Base-by-base conservation (phyloP, 2,113 vertebrate genomes). In the Hepsetus odoe region DNA sequence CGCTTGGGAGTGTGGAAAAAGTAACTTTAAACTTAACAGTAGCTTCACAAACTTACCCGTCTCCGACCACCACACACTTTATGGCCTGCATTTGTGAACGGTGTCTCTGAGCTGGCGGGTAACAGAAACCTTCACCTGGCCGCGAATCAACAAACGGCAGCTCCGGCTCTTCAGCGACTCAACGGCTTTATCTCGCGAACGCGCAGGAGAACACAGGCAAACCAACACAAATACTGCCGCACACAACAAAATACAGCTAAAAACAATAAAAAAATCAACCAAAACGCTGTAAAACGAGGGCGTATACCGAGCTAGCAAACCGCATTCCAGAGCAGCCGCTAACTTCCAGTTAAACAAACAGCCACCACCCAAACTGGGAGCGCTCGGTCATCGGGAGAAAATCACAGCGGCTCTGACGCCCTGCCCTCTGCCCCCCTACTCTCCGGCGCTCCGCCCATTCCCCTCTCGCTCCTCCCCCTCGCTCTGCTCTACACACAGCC, bases 21-120 rank as follows among this genome's bases (percentile, higher is more conserved):
- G 20, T 69, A 9, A 55, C 55, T 5, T 20, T 5, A 26, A 61
- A 26, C 0, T n/a, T 22, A 35, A 65, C 42, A 38, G 16, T 9
- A 12, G 22, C 13, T 49, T n/a, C 14, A 82, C 10, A 24, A 67
- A 95, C 95, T 96, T 49, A 97, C 96, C 96, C 95, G 94, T 98
- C 96, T 83, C 96, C 96, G 75, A 97, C 96, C 59, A 97, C 96
- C 92, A 98, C 96, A 94, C 96, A 97, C 93, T 97, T 98, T 83
- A 98, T 98, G 93, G 95, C 95, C 94, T 98, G 96, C 96, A 98
- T 98, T 74, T 88, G 87, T 80, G 68, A 55, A 69, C 10, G 13
- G 10, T 38, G 32, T 16, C 77, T 49, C 76, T 44, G 55, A 66
- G 85, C 66, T 28, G 35, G n/a, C n/a, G n/a, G n/a, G n/a, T n/a